phyloP scores from a whole-genome alignment of 2,797 vertebrate genomes.

The Urosaurus nigricauda region DNA sequence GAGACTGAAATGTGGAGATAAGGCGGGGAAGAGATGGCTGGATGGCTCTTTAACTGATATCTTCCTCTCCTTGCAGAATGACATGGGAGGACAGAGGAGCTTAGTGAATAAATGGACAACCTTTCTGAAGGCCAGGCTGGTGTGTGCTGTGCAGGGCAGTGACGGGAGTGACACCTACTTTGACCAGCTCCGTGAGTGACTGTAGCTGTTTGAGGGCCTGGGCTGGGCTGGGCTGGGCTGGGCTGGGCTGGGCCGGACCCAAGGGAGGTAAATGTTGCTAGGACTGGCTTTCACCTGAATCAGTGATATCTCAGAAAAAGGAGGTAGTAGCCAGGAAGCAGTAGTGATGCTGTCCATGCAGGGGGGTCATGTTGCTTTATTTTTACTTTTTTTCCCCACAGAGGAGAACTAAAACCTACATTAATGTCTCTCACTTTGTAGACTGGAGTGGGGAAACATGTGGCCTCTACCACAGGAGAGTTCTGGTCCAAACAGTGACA shows the following conservation, averaged over 20 bases:
- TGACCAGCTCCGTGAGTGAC: constrained; percentile 92
- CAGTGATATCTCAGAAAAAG: not conserved
- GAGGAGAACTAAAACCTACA: not conserved
- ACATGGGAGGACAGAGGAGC: constrained; percentile 94
- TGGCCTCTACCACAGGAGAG: too few relatives aligned
- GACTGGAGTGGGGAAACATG: not conserved
- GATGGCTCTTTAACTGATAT: not conserved
- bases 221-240: not conserved
- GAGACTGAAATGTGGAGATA: not conserved
- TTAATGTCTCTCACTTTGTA: not conserved
- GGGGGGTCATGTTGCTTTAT: not conserved
- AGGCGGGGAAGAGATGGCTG: not conserved
- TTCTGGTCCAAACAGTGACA: too few relatives aligned
- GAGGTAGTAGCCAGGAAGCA: not conserved
- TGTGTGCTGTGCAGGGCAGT: constrained; percentile 89
- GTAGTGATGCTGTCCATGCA: not conserved
- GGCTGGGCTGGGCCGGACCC: too few relatives aligned
- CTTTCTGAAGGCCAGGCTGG: constrained; percentile 94
- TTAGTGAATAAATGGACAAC: constrained; percentile 99
- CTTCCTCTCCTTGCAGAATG: constrained; percentile 84
- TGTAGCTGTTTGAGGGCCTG: too few relatives aligned
- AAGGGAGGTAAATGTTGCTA: too few relatives aligned
- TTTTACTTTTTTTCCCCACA: not conserved
- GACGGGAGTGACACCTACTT: constrained; percentile 92
- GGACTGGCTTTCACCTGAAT: not conserved